phyloP scores from a whole-genome alignment of 2,888 invertebrate genomes.

The Sminthurinus aureus region DNA sequence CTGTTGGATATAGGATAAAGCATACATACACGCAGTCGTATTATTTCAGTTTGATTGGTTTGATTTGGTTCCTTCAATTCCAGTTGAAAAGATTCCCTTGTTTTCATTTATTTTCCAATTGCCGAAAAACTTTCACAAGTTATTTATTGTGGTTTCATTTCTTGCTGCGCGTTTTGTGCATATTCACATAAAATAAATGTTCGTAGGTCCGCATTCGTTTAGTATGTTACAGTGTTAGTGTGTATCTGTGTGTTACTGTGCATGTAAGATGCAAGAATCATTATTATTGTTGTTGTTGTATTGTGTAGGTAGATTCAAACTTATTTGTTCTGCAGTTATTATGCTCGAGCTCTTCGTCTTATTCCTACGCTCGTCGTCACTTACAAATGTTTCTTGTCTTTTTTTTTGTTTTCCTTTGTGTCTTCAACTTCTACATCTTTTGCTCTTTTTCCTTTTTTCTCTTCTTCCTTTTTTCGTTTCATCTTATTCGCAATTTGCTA shows the following conservation, averaged over 20 bases:
- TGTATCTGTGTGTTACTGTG: not conserved
- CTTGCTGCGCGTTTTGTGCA: not conserved
- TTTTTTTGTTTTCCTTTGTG: not conserved
- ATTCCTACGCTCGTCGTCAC: too few relatives aligned
- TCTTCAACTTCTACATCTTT: not conserved
- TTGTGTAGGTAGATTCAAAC: not conserved
- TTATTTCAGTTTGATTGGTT: not conserved
- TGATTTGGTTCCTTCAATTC: not conserved
- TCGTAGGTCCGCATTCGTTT: not conserved
- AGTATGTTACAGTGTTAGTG: not conserved
- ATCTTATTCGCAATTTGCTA: not conserved
- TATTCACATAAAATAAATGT: not conserved
- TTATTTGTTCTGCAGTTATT: not conserved
- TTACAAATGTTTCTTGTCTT: too few relatives aligned
- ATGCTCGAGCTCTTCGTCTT: not conserved
- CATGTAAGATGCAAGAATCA: too few relatives aligned
- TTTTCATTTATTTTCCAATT: not conserved
- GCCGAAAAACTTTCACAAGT: slow-evolving; percentile 17
- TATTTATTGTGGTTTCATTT: slow-evolving; percentile 16
- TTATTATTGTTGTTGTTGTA: not conserved
- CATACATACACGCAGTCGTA: not conserved
- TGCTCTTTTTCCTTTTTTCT: not conserved
- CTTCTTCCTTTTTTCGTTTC: not conserved
- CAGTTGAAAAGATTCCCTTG: not conserved
- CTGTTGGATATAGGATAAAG: too few relatives aligned